A percentile compares a stretch with the other conserved stretches of the same genome.
These are phyloP conservation scores for Todus mexicanus DNA, from an alignment of 2,797 vertebrate genomes.

Conservation along the genomic window DNA sequence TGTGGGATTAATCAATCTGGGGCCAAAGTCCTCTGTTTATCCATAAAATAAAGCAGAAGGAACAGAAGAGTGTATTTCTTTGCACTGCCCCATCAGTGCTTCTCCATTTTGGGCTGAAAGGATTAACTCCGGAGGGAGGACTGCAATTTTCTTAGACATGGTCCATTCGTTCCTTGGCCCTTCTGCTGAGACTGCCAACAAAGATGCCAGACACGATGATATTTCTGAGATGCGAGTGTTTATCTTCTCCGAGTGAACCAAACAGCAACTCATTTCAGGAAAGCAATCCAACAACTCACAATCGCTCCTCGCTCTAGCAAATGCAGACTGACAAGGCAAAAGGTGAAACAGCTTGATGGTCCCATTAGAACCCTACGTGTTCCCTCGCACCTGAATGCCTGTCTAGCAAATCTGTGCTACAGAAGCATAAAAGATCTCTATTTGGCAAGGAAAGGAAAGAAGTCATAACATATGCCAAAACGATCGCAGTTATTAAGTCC, in stretches of 20 bases:
- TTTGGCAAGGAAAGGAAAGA: background rate
- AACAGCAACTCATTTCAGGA: conserved; percentile 10
- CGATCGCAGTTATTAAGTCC: background rate
- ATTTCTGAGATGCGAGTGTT: background rate
- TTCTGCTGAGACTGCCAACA: background rate
- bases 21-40: background rate
- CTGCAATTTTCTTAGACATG: background rate
- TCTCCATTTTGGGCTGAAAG: background rate
- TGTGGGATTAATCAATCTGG: background rate
- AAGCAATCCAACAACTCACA: conserved; percentile 27
- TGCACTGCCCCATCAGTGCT: background rate
- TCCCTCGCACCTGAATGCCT: background rate
- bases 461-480: background rate
- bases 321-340: conserved; percentile 3
- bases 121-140: background rate
- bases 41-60: background rate
- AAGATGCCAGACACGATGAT: background rate
- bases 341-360: background rate
- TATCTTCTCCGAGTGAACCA: background rate
- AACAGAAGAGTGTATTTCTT: background rate
- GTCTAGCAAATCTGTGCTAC: background rate
- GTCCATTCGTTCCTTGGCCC: background rate
- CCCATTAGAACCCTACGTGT: background rate
- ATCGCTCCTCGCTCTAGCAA: background rate
- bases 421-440: background rate